A percentile compares a stretch with the other conserved stretches of the same genome.
These are phyloP conservation scores for Psilopsiagon aurifrons DNA, from an alignment of 2,113 vertebrate species.

Conservation along the genomic window DNA sequence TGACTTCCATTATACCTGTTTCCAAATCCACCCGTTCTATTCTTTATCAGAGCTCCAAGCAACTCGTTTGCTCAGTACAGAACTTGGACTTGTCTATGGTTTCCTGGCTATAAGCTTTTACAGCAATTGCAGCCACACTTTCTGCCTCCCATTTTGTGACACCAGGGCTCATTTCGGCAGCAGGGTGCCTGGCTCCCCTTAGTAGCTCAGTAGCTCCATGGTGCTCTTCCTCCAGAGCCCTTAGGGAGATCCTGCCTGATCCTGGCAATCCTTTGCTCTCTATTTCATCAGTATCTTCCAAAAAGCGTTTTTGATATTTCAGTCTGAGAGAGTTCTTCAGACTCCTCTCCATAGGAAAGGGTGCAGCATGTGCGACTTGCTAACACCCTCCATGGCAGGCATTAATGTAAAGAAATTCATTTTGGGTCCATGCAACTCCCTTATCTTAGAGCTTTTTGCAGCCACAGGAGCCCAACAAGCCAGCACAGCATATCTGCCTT, in stretches of 20 bases:
- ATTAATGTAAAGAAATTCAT: not conserved
- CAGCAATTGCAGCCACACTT: not conserved
- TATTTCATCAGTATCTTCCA: not conserved
- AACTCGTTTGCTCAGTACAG: not conserved
- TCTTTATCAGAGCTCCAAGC: not conserved
- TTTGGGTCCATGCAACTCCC: not conserved
- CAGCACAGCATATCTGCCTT: not conserved
- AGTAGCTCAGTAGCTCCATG: not conserved
- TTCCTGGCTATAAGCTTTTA: not conserved
- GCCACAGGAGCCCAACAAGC: not conserved
- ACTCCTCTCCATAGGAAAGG: not conserved
- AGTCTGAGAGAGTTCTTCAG: not conserved
- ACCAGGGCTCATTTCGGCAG: not conserved
- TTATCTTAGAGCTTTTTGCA: not conserved
- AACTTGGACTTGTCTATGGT: not conserved
- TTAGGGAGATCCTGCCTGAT: not conserved
- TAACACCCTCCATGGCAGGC: not conserved
- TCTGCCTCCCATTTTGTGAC: not conserved
- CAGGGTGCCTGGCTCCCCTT: fast-evolving
- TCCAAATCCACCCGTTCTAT: not conserved
- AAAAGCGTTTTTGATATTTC: not conserved
- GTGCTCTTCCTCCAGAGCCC: not conserved
- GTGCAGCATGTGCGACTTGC: not conserved
- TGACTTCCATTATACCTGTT: not conserved
- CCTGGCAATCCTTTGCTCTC: not conserved